Base-by-base conservation (phyloP, 2,113 vertebrate genomes). In the Coryphaenoides rupestris region DNA sequence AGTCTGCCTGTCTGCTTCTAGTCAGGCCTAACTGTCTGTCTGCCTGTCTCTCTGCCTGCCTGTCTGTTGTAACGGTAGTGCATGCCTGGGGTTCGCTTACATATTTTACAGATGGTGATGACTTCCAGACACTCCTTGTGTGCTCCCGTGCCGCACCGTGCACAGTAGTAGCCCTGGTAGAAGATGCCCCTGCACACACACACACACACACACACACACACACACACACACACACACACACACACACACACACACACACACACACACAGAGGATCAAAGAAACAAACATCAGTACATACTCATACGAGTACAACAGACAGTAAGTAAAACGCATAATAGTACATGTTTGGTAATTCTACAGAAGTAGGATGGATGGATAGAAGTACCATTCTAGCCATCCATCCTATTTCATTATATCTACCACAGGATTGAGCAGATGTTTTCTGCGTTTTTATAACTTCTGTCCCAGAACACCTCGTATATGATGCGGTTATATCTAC, bases 111-210 rank as follows among this genome's bases (percentile, higher is more conserved):
- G 83, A 96, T 95, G 49, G 95, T 94, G 73, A 95, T 95, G 62
- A 92, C 86, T 77, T 99, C 97, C 85, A 99, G 86, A 74, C 97
- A 99, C 84, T 99, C 96, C 81, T 99, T 98, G 75, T 99, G 97
- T 0, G 94, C 97, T 21, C 96, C 96, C 0, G 93, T 92, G 19
- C 95, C 96, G 66, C 97, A 99, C 73, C 87, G 93, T 60, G 93
- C 89, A 70, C 97, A 99, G 84, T 92, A 93, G 74, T 99, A 99
- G 23, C 97, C 97, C 86, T 99, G 97, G 82, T 98, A 99, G 88
- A 99, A 99, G 60, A 96, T 95, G 56, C 97, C 97, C 84, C 97
- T 99, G 77, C 0, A 59, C 52, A 12, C 5, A 16, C 47, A 3
- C 47, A 60, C 23, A 62, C 40, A 74, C 40, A 66, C 21, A 68